These are phyloP conservation scores for Pyrocephalus nanus DNA, from an alignment of 2,797 vertebrate genomes.

Conservation along the genomic window DNA sequence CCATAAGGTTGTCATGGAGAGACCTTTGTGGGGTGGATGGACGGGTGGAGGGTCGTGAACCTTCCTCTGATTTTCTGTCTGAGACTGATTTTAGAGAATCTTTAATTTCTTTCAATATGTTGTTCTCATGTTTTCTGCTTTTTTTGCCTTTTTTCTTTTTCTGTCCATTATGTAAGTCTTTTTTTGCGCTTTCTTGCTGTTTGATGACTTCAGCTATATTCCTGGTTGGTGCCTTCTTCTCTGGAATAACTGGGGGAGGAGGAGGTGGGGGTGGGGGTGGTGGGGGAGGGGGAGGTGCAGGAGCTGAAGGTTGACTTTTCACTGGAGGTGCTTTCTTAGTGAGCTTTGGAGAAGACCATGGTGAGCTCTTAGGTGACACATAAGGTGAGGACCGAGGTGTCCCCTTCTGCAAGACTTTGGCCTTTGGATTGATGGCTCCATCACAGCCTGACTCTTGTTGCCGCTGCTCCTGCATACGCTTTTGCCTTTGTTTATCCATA, in stretches of 20 bases:
- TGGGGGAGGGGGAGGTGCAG: constrained; percentile 73
- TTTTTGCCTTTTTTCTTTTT: constrained; percentile 84
- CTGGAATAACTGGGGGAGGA: constrained; percentile 63
- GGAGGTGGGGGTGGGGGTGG: constrained; percentile 76
- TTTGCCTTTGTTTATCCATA: constrained; percentile 95
- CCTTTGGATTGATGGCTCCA: constrained; percentile 78
- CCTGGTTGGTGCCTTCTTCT: constrained; percentile 86
- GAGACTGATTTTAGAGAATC: constrained; percentile 87
- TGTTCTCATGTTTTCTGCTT: constrained; percentile 78
- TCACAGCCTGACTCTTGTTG: constrained; percentile 75
- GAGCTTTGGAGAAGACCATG: constrained; percentile 91
- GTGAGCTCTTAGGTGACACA: constrained; percentile 85
- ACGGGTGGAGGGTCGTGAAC: constrained; percentile 84
- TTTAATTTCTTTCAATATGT: constrained; percentile 91
- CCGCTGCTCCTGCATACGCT: constrained; percentile 88
- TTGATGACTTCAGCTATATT: constrained; percentile 95
- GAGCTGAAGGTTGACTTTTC: constrained; percentile 72
- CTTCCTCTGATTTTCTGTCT: constrained; percentile 84
- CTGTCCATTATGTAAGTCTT: constrained; percentile 78
- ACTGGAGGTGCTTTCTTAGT: constrained; percentile 72
- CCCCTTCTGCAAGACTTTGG: constrained; percentile 83
- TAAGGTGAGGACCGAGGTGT: constrained; percentile 86
- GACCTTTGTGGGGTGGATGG: constrained; percentile 90
- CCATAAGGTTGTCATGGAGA: constrained; percentile 92
- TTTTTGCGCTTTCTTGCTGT: constrained; percentile 84